Conservation (phyloP, 2,888 invertebrate genomes). For the Thymelicus acteon region DNA sequence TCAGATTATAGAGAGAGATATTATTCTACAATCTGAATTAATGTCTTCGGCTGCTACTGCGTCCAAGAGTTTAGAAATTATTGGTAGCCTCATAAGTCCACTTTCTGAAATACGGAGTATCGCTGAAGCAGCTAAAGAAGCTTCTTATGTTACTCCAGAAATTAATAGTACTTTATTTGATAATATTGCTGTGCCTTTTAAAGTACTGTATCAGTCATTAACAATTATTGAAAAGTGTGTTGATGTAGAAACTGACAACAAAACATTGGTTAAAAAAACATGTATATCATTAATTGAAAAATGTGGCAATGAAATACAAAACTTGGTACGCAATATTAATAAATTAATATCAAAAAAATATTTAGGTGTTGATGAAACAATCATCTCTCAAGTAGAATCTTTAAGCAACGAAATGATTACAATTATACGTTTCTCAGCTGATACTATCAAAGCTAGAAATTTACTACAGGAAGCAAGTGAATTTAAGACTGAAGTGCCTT, state of each 20-base stretch:
- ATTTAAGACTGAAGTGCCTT: conserved; percentile 60
- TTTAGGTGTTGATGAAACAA: conserved; percentile 68
- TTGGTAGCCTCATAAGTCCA: conserved; percentile 86
- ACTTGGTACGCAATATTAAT: conserved; percentile 76
- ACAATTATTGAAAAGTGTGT: conserved; percentile 88
- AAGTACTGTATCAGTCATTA: conserved; percentile 86
- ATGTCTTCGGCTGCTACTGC: conserved; percentile 88
- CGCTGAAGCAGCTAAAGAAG: conserved; percentile 81
- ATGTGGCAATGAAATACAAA: conserved; percentile 83
- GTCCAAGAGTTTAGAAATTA: conserved; percentile 87
- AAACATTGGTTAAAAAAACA: conserved; percentile 88
- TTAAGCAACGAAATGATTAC: conserved; percentile 79
- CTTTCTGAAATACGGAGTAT: conserved; percentile 87
- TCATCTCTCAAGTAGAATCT: conserved; percentile 71
- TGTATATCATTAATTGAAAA: conserved; percentile 87
- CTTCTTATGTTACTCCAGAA: conserved; percentile 62
- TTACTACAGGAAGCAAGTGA: conserved; percentile 66
- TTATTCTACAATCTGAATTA: conserved; percentile 86
- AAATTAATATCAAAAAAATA: conserved; percentile 73
- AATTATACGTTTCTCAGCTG: conserved; percentile 79
- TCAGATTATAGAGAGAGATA: conserved; percentile 86
- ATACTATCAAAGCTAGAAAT: conserved; percentile 79
- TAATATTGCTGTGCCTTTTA: conserved; percentile 84
- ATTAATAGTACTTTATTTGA: conserved; percentile 83
- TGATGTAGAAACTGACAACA: conserved; percentile 87